Evolutionary conservation across 2,113 vertebrate genomes (phyloP).

Genomic region (Entomyzon cyanotis): DNA sequence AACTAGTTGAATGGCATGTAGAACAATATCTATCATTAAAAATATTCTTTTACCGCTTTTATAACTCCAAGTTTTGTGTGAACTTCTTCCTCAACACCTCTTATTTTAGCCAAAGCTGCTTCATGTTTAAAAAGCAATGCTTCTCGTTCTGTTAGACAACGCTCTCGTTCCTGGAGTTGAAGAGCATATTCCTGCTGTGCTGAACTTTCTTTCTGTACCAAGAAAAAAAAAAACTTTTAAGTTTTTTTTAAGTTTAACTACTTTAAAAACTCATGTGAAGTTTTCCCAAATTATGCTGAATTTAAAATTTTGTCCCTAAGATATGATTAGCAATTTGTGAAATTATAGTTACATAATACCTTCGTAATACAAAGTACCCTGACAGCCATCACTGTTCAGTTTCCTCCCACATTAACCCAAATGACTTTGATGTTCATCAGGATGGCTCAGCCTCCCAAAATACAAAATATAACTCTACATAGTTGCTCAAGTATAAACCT

Average conservation of each 20-base stretch:
- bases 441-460: background rate
- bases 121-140: conserved; percentile 76
- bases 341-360: background rate
- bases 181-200: conserved; percentile 80
- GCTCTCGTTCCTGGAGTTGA: conserved; percentile 79
- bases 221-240: background rate
- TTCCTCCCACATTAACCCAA: background rate
- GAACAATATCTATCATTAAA: background rate
- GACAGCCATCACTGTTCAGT: background rate
- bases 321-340: background rate
- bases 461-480: background rate
- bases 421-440: accelerated
- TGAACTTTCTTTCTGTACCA: conserved; percentile 77
- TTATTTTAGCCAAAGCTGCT: conserved; percentile 76
- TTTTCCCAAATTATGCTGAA: background rate
- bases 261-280: background rate
- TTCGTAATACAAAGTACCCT: background rate
- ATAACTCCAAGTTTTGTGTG: conserved; percentile 71
- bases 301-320: background rate
- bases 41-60: conserved; percentile 78
- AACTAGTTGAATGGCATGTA: background rate
- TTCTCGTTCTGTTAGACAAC: conserved; percentile 72
- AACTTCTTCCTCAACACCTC: conserved; percentile 77
- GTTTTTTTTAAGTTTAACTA: background rate
- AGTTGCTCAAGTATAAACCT: background rate